Percentiles rank a stretch among this genome's conserved stretches.
These are phyloP conservation scores for Drosophila picticornis DNA, from an alignment of 2,888 invertebrate species.

Conservation along the genomic window DNA sequence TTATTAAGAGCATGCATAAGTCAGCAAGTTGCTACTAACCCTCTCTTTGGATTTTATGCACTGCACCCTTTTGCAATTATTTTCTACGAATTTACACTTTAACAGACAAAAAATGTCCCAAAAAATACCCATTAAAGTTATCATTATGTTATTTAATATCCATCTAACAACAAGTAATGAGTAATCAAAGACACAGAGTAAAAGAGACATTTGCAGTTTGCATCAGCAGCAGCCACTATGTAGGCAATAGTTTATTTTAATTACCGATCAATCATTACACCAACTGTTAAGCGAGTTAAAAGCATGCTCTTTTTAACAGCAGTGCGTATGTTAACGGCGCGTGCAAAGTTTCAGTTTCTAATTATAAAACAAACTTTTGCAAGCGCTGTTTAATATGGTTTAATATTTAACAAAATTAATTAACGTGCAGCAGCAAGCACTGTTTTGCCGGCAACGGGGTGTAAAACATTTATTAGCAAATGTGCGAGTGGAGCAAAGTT, in stretches of 20 bases:
- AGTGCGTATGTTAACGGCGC: constrained; percentile 1
- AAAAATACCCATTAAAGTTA: not conserved
- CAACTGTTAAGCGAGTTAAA: not conserved
- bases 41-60: too few relatives aligned
- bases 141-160: not conserved
- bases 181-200: not conserved
- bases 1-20: too few relatives aligned
- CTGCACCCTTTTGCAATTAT: not conserved
- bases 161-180: not conserved
- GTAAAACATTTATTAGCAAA: constrained; percentile 1
- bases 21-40: too few relatives aligned
- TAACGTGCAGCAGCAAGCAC: constrained; percentile 5
- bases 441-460: not conserved
- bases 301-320: not conserved
- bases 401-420: constrained; percentile 20
- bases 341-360: not conserved
- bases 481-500: not conserved
- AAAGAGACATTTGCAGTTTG: not conserved
- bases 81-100: not conserved
- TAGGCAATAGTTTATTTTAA: not conserved
- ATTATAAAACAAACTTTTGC: constrained; percentile 1
- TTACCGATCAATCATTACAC: not conserved
- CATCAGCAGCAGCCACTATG: not conserved
- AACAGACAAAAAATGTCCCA: too few relatives aligned
- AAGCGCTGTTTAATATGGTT: not conserved